Conservation (phyloP, 2,888 invertebrate species). For the Ethmia dodecea region DNA sequence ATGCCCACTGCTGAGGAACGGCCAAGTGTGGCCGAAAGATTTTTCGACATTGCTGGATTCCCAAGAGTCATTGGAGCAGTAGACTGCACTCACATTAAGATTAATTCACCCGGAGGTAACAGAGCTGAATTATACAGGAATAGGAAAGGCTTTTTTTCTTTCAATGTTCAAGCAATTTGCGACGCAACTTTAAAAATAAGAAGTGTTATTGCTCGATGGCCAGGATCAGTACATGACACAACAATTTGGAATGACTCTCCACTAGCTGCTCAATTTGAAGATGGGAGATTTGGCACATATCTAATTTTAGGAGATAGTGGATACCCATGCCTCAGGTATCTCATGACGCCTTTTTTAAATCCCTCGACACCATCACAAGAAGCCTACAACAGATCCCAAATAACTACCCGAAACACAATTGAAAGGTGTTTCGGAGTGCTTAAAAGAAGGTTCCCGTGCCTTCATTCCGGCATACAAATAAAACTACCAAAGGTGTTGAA, state of each 20-base stretch:
- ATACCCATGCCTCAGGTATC: neutral
- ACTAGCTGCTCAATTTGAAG: neutral
- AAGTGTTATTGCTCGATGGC: slow-evolving; percentile 17
- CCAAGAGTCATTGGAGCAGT: neutral
- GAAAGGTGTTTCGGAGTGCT: neutral
- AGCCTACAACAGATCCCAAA: neutral
- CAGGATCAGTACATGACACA: slow-evolving; percentile 15
- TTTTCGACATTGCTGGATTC: neutral
- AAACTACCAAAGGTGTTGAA: neutral
- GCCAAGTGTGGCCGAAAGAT: neutral
- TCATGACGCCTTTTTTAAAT: neutral
- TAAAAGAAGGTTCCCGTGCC: neutral
- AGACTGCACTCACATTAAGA: neutral
- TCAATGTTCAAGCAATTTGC: slow-evolving; percentile 13
- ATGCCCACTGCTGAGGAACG: neutral
- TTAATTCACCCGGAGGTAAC: neutral
- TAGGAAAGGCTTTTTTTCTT: slow-evolving; percentile 9
- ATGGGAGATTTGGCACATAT: neutral
- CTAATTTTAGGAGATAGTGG: neutral
- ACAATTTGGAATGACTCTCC: slow-evolving; percentile 12
- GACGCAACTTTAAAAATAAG: slow-evolving; percentile 13
- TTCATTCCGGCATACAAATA: neutral
- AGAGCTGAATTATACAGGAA: neutral
- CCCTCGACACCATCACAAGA: neutral
- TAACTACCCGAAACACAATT: neutral